Conservation (phyloP, 1,140 invertebrate species). For the Sitodiplosis mosellana region DNA sequence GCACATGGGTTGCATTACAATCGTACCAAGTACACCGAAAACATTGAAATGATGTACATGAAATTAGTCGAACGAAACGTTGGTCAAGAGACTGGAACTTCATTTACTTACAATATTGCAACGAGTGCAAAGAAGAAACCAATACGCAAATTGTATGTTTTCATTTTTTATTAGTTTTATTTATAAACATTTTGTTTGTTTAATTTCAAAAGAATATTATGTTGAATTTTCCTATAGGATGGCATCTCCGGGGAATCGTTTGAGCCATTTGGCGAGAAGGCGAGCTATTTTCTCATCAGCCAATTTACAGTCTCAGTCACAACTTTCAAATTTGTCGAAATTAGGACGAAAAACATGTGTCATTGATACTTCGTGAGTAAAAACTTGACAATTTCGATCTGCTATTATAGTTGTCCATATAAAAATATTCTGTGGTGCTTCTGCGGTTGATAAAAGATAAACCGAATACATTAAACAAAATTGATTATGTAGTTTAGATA, state of each 20-base stretch:
- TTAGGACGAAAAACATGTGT: slow-evolving; percentile 19
- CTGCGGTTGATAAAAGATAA: too few species aligned
- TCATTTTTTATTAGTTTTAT: background rate
- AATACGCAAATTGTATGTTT: slow-evolving; percentile 22
- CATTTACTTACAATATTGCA: slow-evolving; percentile 33
- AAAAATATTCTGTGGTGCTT: too few species aligned
- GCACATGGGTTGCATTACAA: slow-evolving; percentile 41
- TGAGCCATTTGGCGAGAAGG: slow-evolving; percentile 40
- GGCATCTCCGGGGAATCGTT: slow-evolving; percentile 38
- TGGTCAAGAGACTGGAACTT: slow-evolving; percentile 34
- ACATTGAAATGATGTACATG: slow-evolving; percentile 36
- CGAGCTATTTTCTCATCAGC: slow-evolving; percentile 39
- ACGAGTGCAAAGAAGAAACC: slow-evolving; percentile 33
- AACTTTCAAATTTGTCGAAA: slow-evolving; percentile 16
- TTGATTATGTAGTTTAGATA: too few species aligned
- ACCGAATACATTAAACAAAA: too few species aligned
- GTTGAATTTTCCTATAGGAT: slow-evolving; percentile 14
- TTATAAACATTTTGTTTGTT: too few species aligned
- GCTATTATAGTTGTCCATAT: too few species aligned
- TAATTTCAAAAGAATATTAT: background rate
- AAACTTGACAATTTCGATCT: too few species aligned
- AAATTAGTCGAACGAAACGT: slow-evolving; percentile 38
- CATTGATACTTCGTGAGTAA: slow-evolving; percentile 17
- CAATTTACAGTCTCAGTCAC: slow-evolving; percentile 9
- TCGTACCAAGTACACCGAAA: slow-evolving; percentile 33